Evolutionary conservation across 2,888 invertebrate genomes (phyloP), one percentile per base, ranked within the genome.

Genomic region (Perithous albicinctus): DNA sequence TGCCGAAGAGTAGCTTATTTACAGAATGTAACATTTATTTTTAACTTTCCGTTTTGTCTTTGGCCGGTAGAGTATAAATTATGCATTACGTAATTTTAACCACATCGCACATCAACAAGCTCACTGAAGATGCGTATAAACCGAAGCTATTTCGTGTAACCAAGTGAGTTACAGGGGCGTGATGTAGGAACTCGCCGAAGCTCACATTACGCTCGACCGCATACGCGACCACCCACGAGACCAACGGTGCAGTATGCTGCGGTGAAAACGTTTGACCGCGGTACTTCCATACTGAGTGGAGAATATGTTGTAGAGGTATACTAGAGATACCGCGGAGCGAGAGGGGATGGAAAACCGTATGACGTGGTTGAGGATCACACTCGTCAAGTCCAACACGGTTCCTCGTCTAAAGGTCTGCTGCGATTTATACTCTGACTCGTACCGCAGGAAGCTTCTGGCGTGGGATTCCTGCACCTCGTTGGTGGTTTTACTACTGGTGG

Each of bases 251-350:
- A 23, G 20, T 29, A 20, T 3, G 67, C 75, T 66, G 56, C 51
- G 67, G 67, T 54, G 23, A 12, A 54, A 76, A 18, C 69, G 64
- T 56, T 69, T 76, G 38, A 69, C 38, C 69, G 69, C 69, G 38
- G 54, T 56, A 56, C 54, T n/a, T 56, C 29, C 29, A 15, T 29
- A 26, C 54, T 29, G 29, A 12, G n/a, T 15, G 54, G 29, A 26
- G 26, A 29, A 56, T 7, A 56, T 56, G n/a, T 26, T 15, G 29
- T 23, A 20, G 8, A 8, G 7, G 10, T 48, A 48, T 5, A 51
- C 12, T 1, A 0, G 29, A 29, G 29, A 56, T 51, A 23, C 48
- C 48, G 1, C 46, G 48, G 48, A 66, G 41, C 48, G 15, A 66
- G 41, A 32, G 15, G 48, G 48, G 20, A 20, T 23, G 48, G 18